Evolutionary conservation across 2,113 vertebrate species (phyloP).

Genomic region (Odobenus rosmarus): DNA sequence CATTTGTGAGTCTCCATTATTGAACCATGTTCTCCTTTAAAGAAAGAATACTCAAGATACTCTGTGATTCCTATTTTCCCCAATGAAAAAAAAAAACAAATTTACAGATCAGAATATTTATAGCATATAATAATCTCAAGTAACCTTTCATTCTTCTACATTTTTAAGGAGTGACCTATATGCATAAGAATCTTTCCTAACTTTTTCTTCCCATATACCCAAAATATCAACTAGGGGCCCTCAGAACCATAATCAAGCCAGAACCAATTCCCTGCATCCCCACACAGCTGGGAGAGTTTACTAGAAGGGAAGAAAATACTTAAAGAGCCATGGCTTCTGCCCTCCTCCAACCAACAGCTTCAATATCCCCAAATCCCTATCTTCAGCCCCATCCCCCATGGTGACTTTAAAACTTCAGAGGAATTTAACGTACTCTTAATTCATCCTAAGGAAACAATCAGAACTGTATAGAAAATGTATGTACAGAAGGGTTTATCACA

Average conservation of each 20-base stretch:
- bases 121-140: conserved; percentile 31
- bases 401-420: background rate
- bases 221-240: background rate
- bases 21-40: conserved; percentile 60
- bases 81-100: conserved; percentile 1
- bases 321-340: background rate
- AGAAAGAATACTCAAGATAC: conserved; percentile 41
- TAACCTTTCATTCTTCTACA: conserved; percentile 36
- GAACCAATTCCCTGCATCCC: background rate
- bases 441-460: conserved; percentile 8
- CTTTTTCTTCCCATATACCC: background rate
- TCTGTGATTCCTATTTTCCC: conserved; percentile 14
- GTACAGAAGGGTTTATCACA: background rate
- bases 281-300: background rate
- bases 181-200: background rate
- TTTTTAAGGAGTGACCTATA: conserved; percentile 43
- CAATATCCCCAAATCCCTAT: background rate
- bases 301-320: background rate
- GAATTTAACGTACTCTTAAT: background rate
- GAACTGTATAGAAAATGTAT: background rate
- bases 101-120: conserved; percentile 58
- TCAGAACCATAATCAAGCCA: background rate
- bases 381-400: background rate
- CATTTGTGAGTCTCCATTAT: conserved; percentile 64
- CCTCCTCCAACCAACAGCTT: background rate